Evolutionary conservation across 1,140 invertebrate genomes (phyloP), one percentile per base, ranked within the genome.

Genomic region (Neuroterus valhalla): DNA sequence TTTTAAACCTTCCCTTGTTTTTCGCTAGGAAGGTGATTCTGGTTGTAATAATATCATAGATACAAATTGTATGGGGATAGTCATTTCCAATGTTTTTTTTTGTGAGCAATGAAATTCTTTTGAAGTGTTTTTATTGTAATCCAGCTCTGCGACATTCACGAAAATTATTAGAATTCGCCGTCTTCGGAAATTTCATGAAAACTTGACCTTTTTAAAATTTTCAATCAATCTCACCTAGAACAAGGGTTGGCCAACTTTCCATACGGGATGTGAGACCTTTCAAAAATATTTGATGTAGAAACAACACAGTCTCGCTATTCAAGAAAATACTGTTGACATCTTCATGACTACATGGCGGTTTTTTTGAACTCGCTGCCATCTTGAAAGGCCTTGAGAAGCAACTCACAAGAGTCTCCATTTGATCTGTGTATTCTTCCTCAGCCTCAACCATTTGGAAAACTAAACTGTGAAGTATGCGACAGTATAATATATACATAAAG

Each of bases 261-360:
- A 98, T 95, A 72, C 96, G 92, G 3, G 96, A 96, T 3, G 95
- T 96, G 3, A 98, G 91, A n/a, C 97, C 97, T 89, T 98, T 98
- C 77, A 98, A 92, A 88, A 98, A 98, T 76, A 98, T 98, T 89
- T 98, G 97, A 91, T 98, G 97, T 1, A 98, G 92, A 89, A 98
- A 98, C 78, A 98, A 91, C 55, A 98, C 93, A 0, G 97, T 98
- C 89, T 98, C 97, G 83, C 95, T 96, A 90, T 98, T 98, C 42
- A 98, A 91, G 90, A 98, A 98, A 80, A 98, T 98, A 43, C 96
- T 98, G 89, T 97, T 98, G 68, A 98, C 96, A 84, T 98, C 97
- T 87, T 98, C 97, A 86, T 98, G 97, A 2, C 94, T 94, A 84
- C 97, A 97, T 0, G 96, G 96, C 5, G 97, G 97, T 86, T 96